phyloP scores from a whole-genome alignment of 2,797 vertebrate genomes.

The Sarcoramphus papa region DNA sequence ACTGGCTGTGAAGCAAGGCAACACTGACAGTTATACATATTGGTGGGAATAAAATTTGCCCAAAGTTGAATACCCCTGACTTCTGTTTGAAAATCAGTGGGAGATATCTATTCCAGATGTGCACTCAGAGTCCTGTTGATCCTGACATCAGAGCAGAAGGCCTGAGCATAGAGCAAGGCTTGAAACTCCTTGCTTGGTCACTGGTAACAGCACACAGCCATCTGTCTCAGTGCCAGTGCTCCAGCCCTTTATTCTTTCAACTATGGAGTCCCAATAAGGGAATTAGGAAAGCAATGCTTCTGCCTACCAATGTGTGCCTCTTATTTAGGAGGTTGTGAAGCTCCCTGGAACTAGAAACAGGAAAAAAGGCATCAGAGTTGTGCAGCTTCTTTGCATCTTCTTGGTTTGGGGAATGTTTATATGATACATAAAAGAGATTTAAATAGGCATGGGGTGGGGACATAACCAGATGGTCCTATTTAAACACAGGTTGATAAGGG shows the following conservation, averaged over 20 bases:
- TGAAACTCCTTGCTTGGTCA: neutral
- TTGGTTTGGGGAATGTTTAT: neutral
- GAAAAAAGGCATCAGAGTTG: neutral
- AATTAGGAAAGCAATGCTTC: neutral
- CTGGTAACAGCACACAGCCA: neutral
- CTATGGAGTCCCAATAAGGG: neutral
- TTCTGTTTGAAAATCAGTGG: neutral
- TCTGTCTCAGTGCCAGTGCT: neutral
- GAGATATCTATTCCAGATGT: neutral
- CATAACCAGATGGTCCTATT: neutral
- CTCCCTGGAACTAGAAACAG: neutral
- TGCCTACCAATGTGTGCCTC: neutral
- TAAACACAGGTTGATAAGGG: neutral
- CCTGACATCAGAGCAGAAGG: neutral
- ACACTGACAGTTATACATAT: fast-evolving
- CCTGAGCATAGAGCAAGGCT: neutral
- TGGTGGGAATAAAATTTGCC: neutral
- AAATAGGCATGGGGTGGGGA: neutral
- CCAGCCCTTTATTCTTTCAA: neutral
- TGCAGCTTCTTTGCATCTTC: neutral
- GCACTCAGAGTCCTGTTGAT: neutral
- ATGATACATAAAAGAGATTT: neutral
- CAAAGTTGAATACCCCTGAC: neutral
- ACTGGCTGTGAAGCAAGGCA: neutral
- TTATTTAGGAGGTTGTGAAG: neutral